Evolutionary conservation across 1,140 invertebrate genomes (phyloP).

Genomic region (Drosophila parvula): DNA sequence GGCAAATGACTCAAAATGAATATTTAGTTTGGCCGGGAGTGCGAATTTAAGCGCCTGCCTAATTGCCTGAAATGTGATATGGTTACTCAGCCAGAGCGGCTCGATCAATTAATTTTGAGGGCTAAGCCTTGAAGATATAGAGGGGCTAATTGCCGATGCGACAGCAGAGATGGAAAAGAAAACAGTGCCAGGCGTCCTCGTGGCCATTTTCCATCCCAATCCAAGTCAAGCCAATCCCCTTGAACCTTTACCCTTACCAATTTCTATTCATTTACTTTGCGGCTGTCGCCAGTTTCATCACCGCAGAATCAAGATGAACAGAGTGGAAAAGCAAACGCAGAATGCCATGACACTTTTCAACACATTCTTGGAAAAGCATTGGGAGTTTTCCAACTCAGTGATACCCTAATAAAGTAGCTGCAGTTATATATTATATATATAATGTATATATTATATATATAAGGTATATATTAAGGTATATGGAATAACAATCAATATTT

Average conservation of each 20-base stretch:
- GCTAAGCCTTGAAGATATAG: constrained; percentile 64
- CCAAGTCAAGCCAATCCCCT: background rate
- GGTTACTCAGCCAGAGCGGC: constrained; percentile 46
- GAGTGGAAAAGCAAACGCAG: constrained; percentile 25
- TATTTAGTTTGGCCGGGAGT: constrained; percentile 59
- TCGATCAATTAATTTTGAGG: constrained; percentile 69
- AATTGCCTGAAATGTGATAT: constrained; percentile 78
- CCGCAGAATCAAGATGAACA: constrained; percentile 1
- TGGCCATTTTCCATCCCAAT: constrained; percentile 7
- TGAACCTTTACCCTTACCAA: background rate
- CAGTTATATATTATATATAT: no score
- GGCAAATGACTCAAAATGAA: constrained; percentile 81
- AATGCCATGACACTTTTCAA: constrained; percentile 46
- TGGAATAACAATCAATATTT: no score
- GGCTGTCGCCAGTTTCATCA: constrained; percentile 52
- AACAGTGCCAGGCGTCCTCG: constrained; percentile 13
- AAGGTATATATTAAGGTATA: no score
- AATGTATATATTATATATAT: no score
- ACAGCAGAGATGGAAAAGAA: constrained; percentile 27
- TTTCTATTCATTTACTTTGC: constrained; percentile 60
- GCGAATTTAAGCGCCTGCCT: constrained; percentile 54
- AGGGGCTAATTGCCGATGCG: constrained; percentile 58
- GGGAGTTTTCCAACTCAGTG: background rate
- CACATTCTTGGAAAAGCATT: constrained; percentile 8
- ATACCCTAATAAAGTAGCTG: background rate